Evolutionary conservation across 1,140 invertebrate species (phyloP).

Genomic region (Tetragnatha versicolor): DNA sequence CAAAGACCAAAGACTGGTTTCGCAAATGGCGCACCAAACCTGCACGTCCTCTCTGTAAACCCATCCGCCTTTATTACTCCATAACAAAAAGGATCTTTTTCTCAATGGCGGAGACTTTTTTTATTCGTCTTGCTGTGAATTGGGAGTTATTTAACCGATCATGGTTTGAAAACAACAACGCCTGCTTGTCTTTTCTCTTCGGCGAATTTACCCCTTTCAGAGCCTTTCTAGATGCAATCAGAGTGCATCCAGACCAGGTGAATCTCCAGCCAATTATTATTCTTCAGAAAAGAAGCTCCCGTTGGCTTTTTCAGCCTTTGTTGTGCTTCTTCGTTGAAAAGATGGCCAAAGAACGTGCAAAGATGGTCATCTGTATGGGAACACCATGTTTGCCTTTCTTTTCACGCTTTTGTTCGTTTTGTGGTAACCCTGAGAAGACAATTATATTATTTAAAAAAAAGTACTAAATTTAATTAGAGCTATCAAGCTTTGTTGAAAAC

Average conservation of each 20-base stretch:
- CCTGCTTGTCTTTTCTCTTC: not conserved
- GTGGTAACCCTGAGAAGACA: not conserved
- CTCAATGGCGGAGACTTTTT: not conserved
- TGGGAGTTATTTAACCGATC: constrained; percentile 22
- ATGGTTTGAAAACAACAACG: not conserved
- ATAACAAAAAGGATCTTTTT: too few species aligned
- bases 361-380: too few species aligned
- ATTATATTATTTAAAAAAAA: too few species aligned
- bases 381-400: not conserved
- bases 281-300: not conserved
- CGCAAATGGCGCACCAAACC: not conserved
- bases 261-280: constrained; percentile 18
- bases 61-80: not conserved
- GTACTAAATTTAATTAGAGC: too few species aligned
- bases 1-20: not conserved
- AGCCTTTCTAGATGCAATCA: constrained; percentile 26
- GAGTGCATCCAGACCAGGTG: constrained; percentile 18
- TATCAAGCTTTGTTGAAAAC: too few species aligned
- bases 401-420: not conserved
- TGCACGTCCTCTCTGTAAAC: not conserved
- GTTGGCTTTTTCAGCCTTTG: constrained; percentile 9
- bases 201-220: constrained; percentile 20
- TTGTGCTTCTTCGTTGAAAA: too few species aligned
- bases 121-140: not conserved
- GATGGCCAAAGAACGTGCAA: too few species aligned